phyloP scores from a whole-genome alignment of 1,140 invertebrate species.

The Homarus americanus region DNA sequence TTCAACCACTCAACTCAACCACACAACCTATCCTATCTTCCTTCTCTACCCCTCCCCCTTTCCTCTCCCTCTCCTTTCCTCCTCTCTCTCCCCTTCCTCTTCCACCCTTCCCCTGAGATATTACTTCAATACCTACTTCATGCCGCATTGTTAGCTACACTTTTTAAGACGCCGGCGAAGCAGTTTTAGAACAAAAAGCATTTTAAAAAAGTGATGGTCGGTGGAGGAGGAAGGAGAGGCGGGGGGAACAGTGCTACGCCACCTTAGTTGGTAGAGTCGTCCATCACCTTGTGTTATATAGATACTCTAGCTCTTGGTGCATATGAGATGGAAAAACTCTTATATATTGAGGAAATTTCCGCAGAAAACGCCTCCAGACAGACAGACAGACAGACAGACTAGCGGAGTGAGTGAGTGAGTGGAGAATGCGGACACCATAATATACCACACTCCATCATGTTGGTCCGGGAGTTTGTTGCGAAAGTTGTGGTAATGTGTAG shows the following conservation, averaged over 20 bases:
- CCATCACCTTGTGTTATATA: background rate
- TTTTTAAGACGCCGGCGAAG: background rate
- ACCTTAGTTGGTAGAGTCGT: background rate
- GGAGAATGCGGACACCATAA: too few species aligned
- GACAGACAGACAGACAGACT: too few species aligned
- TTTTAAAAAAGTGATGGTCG: background rate
- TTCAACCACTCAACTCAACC: too few species aligned
- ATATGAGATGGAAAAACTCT: background rate
- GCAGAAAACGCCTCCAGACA: too few species aligned
- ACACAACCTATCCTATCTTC: too few species aligned
- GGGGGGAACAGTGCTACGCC: background rate
- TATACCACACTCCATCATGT: too few species aligned
- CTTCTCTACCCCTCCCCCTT: background rate
- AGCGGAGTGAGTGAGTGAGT: too few species aligned
- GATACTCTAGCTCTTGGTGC: background rate
- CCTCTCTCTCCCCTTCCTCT: background rate
- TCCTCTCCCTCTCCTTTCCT: background rate
- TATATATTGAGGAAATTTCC: too few species aligned
- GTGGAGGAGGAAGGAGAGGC: background rate
- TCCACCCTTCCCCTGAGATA: background rate
- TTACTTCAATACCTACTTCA: conserved; percentile 24
- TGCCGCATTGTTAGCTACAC: conserved; percentile 23
- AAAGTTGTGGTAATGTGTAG: too few species aligned
- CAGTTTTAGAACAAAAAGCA: conserved; percentile 9
- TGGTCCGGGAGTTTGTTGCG: too few species aligned